phyloP scores from a whole-genome alignment of 92 coral and sea anemone species.

The Epizoanthus scotinus region DNA sequence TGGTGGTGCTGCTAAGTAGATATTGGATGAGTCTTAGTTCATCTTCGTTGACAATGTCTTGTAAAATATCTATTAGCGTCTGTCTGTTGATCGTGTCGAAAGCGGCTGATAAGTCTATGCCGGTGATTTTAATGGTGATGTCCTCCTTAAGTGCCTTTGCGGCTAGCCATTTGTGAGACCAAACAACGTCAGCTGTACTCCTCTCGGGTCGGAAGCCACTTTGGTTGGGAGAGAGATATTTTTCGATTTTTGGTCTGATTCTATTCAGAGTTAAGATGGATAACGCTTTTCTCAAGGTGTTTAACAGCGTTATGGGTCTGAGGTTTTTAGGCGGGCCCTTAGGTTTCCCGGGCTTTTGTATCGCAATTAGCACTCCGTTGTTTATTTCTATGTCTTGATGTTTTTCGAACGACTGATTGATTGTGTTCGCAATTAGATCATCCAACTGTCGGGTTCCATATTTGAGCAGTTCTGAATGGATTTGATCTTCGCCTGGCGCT shows the following conservation, averaged over 20 bases:
- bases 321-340: slow-evolving; percentile 18
- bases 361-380: background rate
- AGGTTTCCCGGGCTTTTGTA: slow-evolving; percentile 8
- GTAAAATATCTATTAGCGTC: slow-evolving; percentile 18
- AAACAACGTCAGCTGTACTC: slow-evolving; percentile 20
- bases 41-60: slow-evolving; percentile 21
- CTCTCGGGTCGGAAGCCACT: slow-evolving; percentile 25
- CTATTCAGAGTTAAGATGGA: slow-evolving; percentile 16
- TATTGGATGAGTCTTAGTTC: slow-evolving; percentile 21
- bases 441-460: slow-evolving; percentile 2
- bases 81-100: slow-evolving; percentile 18
- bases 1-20: slow-evolving; percentile 20
- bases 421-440: slow-evolving; percentile 4
- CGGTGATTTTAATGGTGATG: slow-evolving; percentile 22
- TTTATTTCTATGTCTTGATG: slow-evolving; percentile 14
- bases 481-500: slow-evolving; percentile 7
- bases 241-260: slow-evolving; percentile 20
- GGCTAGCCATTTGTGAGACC: slow-evolving; percentile 21
- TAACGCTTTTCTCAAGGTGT: slow-evolving; percentile 22
- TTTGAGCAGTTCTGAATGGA: background rate
- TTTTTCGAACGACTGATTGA: slow-evolving; percentile 10
- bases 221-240: slow-evolving; percentile 22
- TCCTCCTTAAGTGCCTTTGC: slow-evolving; percentile 20
- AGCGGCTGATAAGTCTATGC: slow-evolving; percentile 23
- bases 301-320: slow-evolving; percentile 16